Evolutionary conservation across 2,888 invertebrate species (phyloP).

Genomic region (Leptarthrus brevirostris): DNA sequence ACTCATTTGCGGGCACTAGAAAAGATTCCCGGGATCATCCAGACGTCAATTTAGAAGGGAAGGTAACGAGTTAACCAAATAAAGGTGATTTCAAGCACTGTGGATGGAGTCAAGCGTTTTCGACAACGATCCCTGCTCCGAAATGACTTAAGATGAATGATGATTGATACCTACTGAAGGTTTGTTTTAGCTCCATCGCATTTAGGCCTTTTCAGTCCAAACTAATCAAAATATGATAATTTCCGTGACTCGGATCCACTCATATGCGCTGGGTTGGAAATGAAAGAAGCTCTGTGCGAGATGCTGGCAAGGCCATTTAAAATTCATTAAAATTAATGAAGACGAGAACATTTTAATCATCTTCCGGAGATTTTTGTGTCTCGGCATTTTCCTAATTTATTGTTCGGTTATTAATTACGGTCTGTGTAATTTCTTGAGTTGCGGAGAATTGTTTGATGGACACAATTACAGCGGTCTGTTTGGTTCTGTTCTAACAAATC

Average conservation of each 20-base stretch:
- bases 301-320: constrained; percentile 49
- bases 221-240: constrained; percentile 50
- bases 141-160: constrained; percentile 40
- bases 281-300: not conserved
- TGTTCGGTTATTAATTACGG: constrained; percentile 54
- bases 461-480: constrained; percentile 1
- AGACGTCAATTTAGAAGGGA: constrained; percentile 6
- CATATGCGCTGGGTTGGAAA: constrained; percentile 5
- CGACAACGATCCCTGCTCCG: not conserved
- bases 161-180: constrained; percentile 42
- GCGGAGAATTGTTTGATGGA: constrained; percentile 33
- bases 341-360: constrained; percentile 58
- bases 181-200: constrained; percentile 42
- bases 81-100: constrained; percentile 24
- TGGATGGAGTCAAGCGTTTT: constrained; percentile 13
- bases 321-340: constrained; percentile 59
- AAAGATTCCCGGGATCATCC: not conserved
- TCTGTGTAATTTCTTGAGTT: constrained; percentile 44
- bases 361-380: constrained; percentile 50
- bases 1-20: not conserved
- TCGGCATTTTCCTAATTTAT: constrained; percentile 51
- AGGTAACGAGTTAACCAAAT: constrained; percentile 38
- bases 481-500: constrained; percentile 41
- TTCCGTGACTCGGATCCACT: not conserved
- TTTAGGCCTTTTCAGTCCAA: constrained; percentile 26